Base-by-base conservation (phyloP, 2,888 invertebrate genomes). In the Leptothorax acervorum region DNA sequence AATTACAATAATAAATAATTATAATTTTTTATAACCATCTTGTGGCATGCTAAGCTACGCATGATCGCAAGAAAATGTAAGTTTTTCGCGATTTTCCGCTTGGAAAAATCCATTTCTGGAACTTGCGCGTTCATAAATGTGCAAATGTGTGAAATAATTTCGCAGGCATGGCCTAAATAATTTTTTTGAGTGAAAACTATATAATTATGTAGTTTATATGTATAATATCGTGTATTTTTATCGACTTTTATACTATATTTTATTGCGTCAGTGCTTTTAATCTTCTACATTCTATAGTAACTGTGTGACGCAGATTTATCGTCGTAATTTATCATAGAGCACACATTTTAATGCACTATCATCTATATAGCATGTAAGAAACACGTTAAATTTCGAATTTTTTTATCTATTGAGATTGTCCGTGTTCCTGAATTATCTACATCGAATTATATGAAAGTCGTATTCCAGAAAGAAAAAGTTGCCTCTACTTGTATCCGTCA, bases 211-310 rank as follows among this genome's bases (percentile, higher is more conserved):
- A 55, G 35, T 65, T 65, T 65, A 76, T 39, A 35, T 6, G 18
- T 76, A 15, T 28, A 76, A 76, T 65, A 65, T 42, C 42, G 42
- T 76, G 65, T 76, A 42, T 76, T 76, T 76, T 76, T 76, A 76
- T 76, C 65, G 11, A 76, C 4, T 65, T 76, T 55, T 76, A 76
- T 65, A 66, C 62, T 62, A 35, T 35, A 42, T 28, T 48, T 76
- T 76, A 65, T 28, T 53, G 23, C 18, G 23, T 76, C 39, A 23
- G 2, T 42, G 53, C 65, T 65, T 63, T 74, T 65, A 63, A 53
- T 55, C 31, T 35, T 62, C 15, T 35, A 28, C 31, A 45, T 71
- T 48, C 12, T 82, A 51, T 62, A 62, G 11, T n/a, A 42, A 76
- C 18, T 60, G 31, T 15, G n/a, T 28, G n/a, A 51, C 15, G 4